Evolutionary conservation across 2,797 vertebrate genomes (phyloP), one percentile per base, ranked within the genome.

Genomic region (Cercopithecus neglectus): DNA sequence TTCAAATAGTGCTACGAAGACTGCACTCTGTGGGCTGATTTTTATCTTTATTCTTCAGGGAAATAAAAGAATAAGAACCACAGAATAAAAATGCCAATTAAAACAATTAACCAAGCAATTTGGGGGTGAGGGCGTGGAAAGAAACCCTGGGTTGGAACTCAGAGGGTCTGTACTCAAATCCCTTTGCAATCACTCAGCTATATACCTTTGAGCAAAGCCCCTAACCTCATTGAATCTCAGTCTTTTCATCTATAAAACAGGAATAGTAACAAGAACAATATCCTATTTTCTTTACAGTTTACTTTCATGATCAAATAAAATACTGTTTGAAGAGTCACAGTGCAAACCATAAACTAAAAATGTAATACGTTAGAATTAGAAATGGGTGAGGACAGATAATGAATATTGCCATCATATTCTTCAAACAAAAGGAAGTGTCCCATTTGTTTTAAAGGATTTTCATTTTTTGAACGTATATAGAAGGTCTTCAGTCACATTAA

Each of bases 341-440:
- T 76, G 4, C 61, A 96, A 89, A 79, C 26, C 84, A 61, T 28
- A 86, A 96, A 92, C 24, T 59, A 53, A 83, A 96, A 85, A 78
- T 53, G 8, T 17, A 74, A 88, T 64, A 74, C 57, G 61, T 44
- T 76, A 57, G 55, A 87, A 81, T 61, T 36, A 75, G 91, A 95
- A 93, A 36, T 24, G 55, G 22, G 5, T 61, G 26, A 82, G 36
- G 28, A 28, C 16, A 89, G 85, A 78, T 76, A 80, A 75, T n/a
- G 14, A 87, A 6, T 14, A 80, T 12, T 19, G 8, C 16, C 89
- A 46, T 8, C 14, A 30, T 33, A 70, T 75, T 82, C 17, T 93
- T 11, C 88, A 93, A 93, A 79, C 24, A 55, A 91, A 82, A 96
- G 24, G 83, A 92, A 79, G 53, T 50, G 5, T 82, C 36, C 17